Evolutionary conservation across 2,797 vertebrate genomes (phyloP).

Genomic region (Sebastes umbrosus): DNA sequence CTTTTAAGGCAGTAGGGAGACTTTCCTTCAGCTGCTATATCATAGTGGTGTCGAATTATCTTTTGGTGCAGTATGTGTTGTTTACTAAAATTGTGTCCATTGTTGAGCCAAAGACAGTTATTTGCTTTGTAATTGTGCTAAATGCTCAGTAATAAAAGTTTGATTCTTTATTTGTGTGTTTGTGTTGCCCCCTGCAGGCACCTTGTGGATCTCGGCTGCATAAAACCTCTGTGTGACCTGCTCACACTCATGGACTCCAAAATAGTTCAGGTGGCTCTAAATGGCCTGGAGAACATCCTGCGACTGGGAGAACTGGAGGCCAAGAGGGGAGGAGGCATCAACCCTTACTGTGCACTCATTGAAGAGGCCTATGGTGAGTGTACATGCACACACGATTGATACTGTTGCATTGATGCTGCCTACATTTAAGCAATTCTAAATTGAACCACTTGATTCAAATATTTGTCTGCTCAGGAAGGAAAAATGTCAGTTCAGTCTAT

Average conservation of each 20-base stretch:
- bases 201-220: slow-evolving; percentile 94
- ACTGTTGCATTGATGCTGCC: background rate
- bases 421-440: background rate
- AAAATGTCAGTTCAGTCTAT: background rate
- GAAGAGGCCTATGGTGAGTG: slow-evolving; percentile 95
- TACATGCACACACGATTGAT: background rate
- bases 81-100: background rate
- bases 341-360: slow-evolving; percentile 95
- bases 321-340: slow-evolving; percentile 93
- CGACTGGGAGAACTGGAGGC: slow-evolving; percentile 95
- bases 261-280: slow-evolving; percentile 96
- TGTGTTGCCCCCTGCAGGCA: slow-evolving; percentile 81
- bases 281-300: slow-evolving; percentile 96
- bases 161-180: background rate
- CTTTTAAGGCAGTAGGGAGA: background rate
- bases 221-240: slow-evolving; percentile 96
- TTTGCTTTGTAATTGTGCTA: background rate
- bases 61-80: background rate
- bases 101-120: background rate
- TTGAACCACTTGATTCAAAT: background rate
- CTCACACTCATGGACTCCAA: slow-evolving; percentile 98
- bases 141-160: background rate
- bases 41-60: background rate
- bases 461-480: background rate
- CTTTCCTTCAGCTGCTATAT: background rate